Evolutionary conservation across 2,113 vertebrate species (phyloP).

Genomic region (Oreochromis aureus): DNA sequence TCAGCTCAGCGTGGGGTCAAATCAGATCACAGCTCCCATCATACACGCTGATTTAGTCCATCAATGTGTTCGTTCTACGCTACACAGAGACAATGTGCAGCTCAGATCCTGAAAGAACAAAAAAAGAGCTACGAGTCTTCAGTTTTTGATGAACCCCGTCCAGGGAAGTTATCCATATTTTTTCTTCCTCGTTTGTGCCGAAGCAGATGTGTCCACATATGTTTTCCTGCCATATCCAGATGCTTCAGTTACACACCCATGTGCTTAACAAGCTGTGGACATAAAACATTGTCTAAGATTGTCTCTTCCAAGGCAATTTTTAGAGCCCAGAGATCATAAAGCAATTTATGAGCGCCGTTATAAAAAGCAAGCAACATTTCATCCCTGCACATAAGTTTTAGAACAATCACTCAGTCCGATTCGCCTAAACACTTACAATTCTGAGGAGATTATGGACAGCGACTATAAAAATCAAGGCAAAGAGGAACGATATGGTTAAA

Average conservation of each 20-base stretch:
- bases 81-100: neutral
- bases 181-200: slow-evolving; percentile 44
- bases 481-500: slow-evolving; percentile 55
- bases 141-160: slow-evolving; percentile 60
- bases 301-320: slow-evolving; percentile 66
- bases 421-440: slow-evolving; percentile 56
- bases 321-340: slow-evolving; percentile 54
- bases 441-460: slow-evolving; percentile 53
- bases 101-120: slow-evolving; percentile 3
- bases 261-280: slow-evolving; percentile 79
- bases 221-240: slow-evolving; percentile 72
- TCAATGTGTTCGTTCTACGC: neutral
- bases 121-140: slow-evolving; percentile 34
- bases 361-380: slow-evolving; percentile 65
- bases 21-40: slow-evolving; percentile 2
- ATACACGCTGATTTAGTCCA: neutral
- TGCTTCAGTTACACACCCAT: slow-evolving; percentile 70
- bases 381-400: slow-evolving; percentile 59
- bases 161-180: slow-evolving; percentile 59
- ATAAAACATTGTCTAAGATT: slow-evolving; percentile 72
- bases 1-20: neutral
- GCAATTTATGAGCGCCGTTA: slow-evolving; percentile 62
- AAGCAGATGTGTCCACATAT: slow-evolving; percentile 77
- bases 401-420: slow-evolving; percentile 53
- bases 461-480: slow-evolving; percentile 63